These are phyloP conservation scores for Chaetura pelagica DNA, from an alignment of 2,113 vertebrate genomes.

Conservation along the genomic window DNA sequence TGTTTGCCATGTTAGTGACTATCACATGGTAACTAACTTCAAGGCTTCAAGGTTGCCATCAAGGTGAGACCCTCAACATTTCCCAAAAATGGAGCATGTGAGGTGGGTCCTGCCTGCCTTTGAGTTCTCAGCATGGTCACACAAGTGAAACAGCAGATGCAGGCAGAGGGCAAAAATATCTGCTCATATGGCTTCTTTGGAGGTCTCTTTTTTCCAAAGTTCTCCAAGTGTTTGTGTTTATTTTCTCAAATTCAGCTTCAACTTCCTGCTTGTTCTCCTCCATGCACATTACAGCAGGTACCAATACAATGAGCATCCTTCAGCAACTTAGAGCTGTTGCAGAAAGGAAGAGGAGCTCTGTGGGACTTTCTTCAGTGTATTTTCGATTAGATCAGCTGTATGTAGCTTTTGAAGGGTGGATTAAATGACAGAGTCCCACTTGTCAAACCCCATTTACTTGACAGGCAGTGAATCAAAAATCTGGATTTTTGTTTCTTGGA, in stretches of 20 bases:
- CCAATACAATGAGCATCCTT: neutral
- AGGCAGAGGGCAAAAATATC: neutral
- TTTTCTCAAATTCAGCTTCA: neutral
- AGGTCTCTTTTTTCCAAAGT: neutral
- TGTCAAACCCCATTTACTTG: neutral
- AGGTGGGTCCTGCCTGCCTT: neutral
- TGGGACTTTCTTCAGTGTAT: neutral
- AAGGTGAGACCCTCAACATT: neutral
- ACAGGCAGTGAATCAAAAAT: neutral
- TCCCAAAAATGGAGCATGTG: rapidly evolving
- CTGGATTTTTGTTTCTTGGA: neutral
- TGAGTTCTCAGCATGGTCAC: rapidly evolving
- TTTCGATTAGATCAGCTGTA: neutral
- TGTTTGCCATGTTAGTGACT: neutral
- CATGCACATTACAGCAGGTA: rapidly evolving
- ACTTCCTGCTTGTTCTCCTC: neutral
- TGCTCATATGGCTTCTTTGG: rapidly evolving
- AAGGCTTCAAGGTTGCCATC: neutral
- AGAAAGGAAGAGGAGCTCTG: neutral
- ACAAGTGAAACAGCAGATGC: rapidly evolving
- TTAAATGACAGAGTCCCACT: neutral
- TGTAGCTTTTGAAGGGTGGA: neutral
- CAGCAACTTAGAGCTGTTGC: neutral
- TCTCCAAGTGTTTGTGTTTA: neutral
- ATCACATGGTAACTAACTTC: neutral